These are phyloP conservation scores for Hypomecis punctinalis DNA, from an alignment of 2,888 invertebrate genomes.

Conservation along the genomic window DNA sequence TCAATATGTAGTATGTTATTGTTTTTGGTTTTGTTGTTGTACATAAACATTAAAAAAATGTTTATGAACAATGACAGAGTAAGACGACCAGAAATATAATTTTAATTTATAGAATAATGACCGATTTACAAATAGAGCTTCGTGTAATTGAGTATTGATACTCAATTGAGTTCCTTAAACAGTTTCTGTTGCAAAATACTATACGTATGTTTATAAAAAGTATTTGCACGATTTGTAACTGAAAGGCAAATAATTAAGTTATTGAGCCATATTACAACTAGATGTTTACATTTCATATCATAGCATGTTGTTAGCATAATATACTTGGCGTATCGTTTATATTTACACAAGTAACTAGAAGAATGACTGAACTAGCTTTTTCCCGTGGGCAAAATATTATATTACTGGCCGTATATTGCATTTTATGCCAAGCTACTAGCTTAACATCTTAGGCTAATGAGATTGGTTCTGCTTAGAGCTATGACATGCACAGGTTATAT, in stretches of 20 bases:
- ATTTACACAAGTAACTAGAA: not conserved
- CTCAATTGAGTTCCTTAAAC: no score
- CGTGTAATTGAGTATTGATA: no score
- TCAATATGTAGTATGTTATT: no score
- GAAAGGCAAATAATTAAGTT: not conserved
- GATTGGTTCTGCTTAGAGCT: constrained; percentile 45
- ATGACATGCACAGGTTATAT: constrained; percentile 1
- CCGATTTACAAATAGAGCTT: no score
- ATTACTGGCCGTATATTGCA: not conserved
- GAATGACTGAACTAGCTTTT: not conserved
- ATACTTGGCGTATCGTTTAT: not conserved
- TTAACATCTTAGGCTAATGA: constrained; percentile 46
- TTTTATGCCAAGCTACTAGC: constrained; percentile 1
- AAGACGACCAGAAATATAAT: no score
- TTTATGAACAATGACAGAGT: no score
- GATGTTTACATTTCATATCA: not conserved
- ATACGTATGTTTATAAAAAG: no score
- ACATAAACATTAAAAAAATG: no score
- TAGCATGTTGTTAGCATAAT: not conserved
- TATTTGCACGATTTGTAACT: no score
- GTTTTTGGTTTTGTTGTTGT: no score
- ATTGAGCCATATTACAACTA: not conserved
- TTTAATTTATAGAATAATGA: no score
- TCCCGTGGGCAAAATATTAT: not conserved
- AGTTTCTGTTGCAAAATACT: no score